Conservation (phyloP, 2,888 invertebrate species). For the Philopedon plagiatum region DNA sequence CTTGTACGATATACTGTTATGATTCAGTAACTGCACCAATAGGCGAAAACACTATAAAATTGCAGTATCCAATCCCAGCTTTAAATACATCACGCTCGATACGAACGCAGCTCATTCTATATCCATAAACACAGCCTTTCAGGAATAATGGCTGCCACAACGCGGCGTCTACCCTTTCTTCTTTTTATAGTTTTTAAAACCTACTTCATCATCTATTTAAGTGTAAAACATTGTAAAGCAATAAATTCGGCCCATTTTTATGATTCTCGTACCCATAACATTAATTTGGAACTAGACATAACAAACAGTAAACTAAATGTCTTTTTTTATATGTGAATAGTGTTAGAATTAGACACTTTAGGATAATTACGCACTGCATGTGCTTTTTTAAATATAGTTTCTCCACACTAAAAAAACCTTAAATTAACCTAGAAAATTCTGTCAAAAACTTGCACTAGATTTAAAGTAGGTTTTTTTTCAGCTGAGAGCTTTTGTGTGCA, state of each 20-base stretch:
- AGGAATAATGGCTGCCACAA: background rate
- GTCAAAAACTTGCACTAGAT: too few relatives aligned
- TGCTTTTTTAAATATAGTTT: background rate
- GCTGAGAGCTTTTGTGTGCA: too few relatives aligned
- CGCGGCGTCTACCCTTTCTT: conserved; percentile 9
- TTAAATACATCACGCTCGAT: too few relatives aligned
- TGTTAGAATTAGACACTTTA: conserved; percentile 6
- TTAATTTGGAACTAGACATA: conserved; percentile 38
- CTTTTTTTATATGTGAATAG: conserved; percentile 19
- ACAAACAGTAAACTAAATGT: conserved; percentile 37
- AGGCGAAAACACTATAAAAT: too few relatives aligned
- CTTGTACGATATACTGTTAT: too few relatives aligned
- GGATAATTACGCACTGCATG: background rate
- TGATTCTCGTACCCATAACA: conserved; percentile 28
- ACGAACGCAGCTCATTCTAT: conserved; percentile 5
- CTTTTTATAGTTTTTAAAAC: conserved; percentile 47
- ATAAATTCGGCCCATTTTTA: conserved; percentile 43
- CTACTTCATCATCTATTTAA: conserved; percentile 42
- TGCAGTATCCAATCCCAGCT: too few relatives aligned
- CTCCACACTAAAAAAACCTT: too few relatives aligned
- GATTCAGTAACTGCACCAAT: too few relatives aligned
- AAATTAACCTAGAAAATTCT: too few relatives aligned
- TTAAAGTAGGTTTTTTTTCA: too few relatives aligned
- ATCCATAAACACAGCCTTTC: background rate
- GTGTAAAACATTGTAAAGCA: conserved; percentile 38